A percentile compares a stretch with the other conserved stretches of the same genome.
phyloP scores from a whole-genome alignment of 2,113 vertebrate species.

The Gambusia holbrooki region DNA sequence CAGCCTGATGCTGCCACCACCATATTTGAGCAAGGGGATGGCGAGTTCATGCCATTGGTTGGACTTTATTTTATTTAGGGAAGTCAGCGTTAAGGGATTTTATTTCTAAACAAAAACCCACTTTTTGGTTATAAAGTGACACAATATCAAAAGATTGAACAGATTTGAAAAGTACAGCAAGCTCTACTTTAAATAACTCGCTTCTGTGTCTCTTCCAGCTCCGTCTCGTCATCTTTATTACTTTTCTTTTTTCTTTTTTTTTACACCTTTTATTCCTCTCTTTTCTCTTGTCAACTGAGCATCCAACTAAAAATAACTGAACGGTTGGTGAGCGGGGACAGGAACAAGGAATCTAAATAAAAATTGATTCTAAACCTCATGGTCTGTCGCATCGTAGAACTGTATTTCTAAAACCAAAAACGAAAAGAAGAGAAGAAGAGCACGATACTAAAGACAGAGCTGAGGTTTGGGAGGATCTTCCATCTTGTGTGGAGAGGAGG shows the following conservation, averaged over 20 bases:
- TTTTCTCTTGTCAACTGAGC: slow-evolving; percentile 4
- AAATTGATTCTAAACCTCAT: neutral
- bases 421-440: neutral
- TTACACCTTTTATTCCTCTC: neutral
- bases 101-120: too few species aligned
- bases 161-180: neutral
- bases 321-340: neutral
- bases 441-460: slow-evolving; percentile 9
- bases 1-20: too few species aligned
- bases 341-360: slow-evolving; percentile 5
- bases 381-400: neutral
- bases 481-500: slow-evolving; percentile 39
- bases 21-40: too few species aligned
- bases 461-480: slow-evolving; percentile 36
- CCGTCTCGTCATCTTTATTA: slow-evolving; percentile 1
- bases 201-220: slow-evolving; percentile 28
- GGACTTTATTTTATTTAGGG: too few species aligned
- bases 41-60: too few species aligned
- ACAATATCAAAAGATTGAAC: neutral
- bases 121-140: too few species aligned
- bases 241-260: neutral
- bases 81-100: too few species aligned
- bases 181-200: slow-evolving; percentile 37
- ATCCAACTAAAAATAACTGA: slow-evolving; percentile 5
- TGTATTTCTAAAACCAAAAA: neutral